Base-by-base conservation (phyloP, 30 jellyfish, hydroid and myxozoan species). In the Rhopilema esculentum region DNA sequence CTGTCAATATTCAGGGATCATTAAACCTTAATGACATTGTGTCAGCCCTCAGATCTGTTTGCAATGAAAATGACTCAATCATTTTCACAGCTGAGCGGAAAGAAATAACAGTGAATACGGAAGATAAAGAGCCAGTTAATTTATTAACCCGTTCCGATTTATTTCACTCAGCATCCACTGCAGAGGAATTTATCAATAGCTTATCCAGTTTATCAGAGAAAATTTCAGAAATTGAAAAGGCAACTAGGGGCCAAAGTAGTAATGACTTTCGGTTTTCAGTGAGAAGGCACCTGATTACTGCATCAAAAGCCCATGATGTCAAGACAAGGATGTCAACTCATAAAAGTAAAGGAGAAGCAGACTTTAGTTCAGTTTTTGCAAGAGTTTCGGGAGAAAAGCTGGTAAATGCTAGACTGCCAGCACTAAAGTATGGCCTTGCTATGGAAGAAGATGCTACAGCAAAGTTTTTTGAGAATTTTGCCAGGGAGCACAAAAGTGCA, bases 221-320 rank as follows among this genome's bases (percentile, higher is more conserved):
- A 2, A 26, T 26, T 17, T 8, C 69, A 7, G 74, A 53, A 61
- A 84, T 72, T 28, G 93, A 71, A 53, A 12, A 28, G 8, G 66
- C 48, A 72, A 84, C 93, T 70, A 71, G 72, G 22, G 95, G 95
- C 25, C 95, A 87, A 77, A 62, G 69, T 32, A 65, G 49, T 16
- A 87, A 77, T 49, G 53, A 66, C 18, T 65, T 49, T 26, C 68
- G 86, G 95, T 28, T 76, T 40, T 31, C 81, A 7, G 49, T 79
- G 16, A 50, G 92, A 21, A 75, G 77, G 72, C 91, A 77, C 48
- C 23, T 67, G 19, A 69, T 87, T 8, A 77, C 87, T 27, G 86
- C 96, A 49, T 87, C 91, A 15, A 88, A 77, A 62, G 85, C 89
- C 15, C 80, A 30, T 65, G 61, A 22, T 19, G 78, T 73, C 15